Base-by-base conservation (phyloP, 1,140 invertebrate genomes). In the Papilio dardanus region DNA sequence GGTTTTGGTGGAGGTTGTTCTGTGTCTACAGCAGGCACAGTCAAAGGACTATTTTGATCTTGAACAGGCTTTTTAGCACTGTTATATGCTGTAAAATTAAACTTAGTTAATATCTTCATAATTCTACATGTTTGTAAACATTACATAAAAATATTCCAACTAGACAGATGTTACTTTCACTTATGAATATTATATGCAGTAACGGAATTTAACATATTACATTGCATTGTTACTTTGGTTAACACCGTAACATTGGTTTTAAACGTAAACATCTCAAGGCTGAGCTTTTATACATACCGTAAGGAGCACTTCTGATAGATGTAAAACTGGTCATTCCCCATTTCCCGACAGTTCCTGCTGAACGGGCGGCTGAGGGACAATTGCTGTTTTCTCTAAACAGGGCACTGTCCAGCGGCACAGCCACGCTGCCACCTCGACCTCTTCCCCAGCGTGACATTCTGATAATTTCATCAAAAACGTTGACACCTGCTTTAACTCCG, bases 261-360 rank as follows among this genome's bases (percentile, higher is more conserved):
- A 58, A 73, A 58, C 12, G 37, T 73, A 50, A 33, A 58, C 24
- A 73, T 12, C 33, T 73, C 46, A 58, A 58, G 46, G 42, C 42
- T 73, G 50, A 73, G 71, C 46, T 14, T 50, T 73, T 28, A 79
- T 84, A 81, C 77, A 92, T 95, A 95, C 96, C 96, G 93, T 96
- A 96, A 82, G 96, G 95, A 74, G 95, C 94, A 85, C 96, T 97
- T 83, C 98, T 94, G 74, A 98, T 96, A 1, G 97, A 98, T 42
- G 98, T 98, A 92, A 98, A 98, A 62, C 97, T 98, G 79, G 97
- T 98, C 89, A 98, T 97, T 81, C 98, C 98, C 97, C 97, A 99
- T 94, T 98, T 97, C 81, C 97, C 97, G 77, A 98, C 96, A 42
- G 97, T 97, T 76, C 97, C 97, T 79, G 97, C 96, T 31, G 97